phyloP scores from a whole-genome alignment of 2,113 vertebrate species.

The Lampris megalopsis region DNA sequence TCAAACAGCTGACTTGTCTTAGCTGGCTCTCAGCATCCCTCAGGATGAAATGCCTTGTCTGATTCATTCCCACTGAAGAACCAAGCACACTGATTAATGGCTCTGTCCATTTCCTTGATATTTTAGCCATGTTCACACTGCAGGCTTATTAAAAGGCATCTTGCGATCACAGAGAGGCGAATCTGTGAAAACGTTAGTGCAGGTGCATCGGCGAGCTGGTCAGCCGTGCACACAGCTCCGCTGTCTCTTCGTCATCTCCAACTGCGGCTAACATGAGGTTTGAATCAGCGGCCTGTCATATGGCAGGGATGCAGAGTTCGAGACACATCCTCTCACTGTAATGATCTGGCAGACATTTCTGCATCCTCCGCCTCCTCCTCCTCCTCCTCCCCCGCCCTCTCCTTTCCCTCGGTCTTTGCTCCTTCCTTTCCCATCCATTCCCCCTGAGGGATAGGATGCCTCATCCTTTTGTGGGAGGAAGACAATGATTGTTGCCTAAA shows the following conservation, averaged over 20 bases:
- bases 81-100: slow-evolving; percentile 22
- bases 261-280: slow-evolving; percentile 62
- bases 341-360: slow-evolving; percentile 57
- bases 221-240: not conserved
- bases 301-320: slow-evolving; percentile 55
- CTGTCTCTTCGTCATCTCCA: slow-evolving; percentile 34
- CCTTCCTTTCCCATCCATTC: slow-evolving; percentile 40
- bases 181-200: too few species aligned
- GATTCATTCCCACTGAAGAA: slow-evolving; percentile 29
- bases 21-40: slow-evolving; percentile 14
- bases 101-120: slow-evolving; percentile 19
- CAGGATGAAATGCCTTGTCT: slow-evolving; percentile 39
- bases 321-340: slow-evolving; percentile 59
- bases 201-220: too few species aligned
- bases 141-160: slow-evolving; percentile 3
- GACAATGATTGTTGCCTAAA: slow-evolving; percentile 19
- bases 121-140: slow-evolving; percentile 21
- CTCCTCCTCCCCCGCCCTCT: not conserved
- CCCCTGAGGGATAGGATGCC: slow-evolving; percentile 23
- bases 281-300: slow-evolving; percentile 59
- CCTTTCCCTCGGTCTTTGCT: slow-evolving; percentile 1
- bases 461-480: slow-evolving; percentile 13
- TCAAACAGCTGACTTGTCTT: slow-evolving; percentile 40
- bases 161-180: not conserved
- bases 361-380: slow-evolving; percentile 49